A percentile compares a stretch with the other conserved stretches of the same genome.
Evolutionary conservation across 1,140 invertebrate genomes (phyloP).

Genomic region (Atta colombica): DNA sequence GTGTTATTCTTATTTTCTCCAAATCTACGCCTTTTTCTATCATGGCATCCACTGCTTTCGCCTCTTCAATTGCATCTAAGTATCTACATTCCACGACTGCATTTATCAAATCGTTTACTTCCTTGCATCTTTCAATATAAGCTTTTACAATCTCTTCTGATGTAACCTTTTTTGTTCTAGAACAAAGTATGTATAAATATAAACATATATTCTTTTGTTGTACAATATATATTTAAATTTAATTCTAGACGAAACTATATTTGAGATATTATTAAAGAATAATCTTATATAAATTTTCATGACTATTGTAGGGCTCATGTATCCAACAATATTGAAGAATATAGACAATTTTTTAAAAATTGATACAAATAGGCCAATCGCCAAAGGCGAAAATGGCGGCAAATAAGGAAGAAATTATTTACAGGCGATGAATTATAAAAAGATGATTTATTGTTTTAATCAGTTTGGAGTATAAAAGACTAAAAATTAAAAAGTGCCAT

Average conservation of each 20-base stretch:
- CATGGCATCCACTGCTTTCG: conserved; percentile 91
- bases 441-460: too few species aligned
- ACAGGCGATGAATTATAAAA: too few species aligned
- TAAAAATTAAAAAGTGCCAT: too few species aligned
- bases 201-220: not conserved
- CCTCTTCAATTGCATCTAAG: conserved; percentile 92
- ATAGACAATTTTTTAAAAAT: too few species aligned
- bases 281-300: not conserved
- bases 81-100: conserved; percentile 93
- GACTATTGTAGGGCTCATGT: not conserved
- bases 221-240: conserved; percentile 8
- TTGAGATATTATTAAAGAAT: not conserved
- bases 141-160: conserved; percentile 91
- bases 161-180: conserved; percentile 87
- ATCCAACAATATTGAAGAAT: too few species aligned
- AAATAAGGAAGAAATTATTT: too few species aligned
- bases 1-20: conserved; percentile 86
- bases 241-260: not conserved
- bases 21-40: conserved; percentile 85
- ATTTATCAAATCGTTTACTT: conserved; percentile 93
- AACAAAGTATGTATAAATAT: conserved; percentile 45
- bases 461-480: too few species aligned
- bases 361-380: too few species aligned
- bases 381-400: too few species aligned
- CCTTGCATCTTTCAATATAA: conserved; percentile 92